Conservation (phyloP, 2,888 invertebrate species). For the Cephus pulcher region DNA sequence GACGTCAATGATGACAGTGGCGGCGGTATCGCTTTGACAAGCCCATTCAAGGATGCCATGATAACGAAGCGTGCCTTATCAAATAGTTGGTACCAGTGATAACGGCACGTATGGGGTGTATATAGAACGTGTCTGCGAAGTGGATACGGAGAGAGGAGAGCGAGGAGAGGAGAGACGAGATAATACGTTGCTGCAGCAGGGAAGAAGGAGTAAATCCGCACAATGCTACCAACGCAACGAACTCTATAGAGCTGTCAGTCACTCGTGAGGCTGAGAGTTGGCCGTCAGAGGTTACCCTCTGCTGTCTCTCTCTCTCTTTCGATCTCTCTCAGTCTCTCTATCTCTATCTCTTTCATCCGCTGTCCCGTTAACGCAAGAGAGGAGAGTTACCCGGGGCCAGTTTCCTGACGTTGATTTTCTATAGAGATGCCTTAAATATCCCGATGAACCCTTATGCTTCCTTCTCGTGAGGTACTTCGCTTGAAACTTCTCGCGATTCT, state of each 20-base stretch:
- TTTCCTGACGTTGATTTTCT: conserved; percentile 51
- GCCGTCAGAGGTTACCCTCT: conserved; percentile 42
- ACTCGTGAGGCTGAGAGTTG: conserved; percentile 41
- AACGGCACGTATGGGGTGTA: neutral
- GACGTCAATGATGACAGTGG: neutral
- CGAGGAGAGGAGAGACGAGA: neutral
- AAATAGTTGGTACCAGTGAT: neutral
- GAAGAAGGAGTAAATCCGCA: conserved; percentile 44
- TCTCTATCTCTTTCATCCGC: conserved; percentile 2
- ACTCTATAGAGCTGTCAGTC: conserved; percentile 64
- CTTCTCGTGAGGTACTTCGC: neutral
- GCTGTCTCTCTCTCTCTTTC: conserved; percentile 14
- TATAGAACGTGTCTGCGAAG: neutral
- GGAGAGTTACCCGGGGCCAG: conserved; percentile 18
- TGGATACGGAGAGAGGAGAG: neutral
- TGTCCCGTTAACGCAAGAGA: conserved; percentile 15
- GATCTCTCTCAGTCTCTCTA: neutral
- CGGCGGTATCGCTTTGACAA: neutral
- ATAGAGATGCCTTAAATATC: conserved; percentile 44
- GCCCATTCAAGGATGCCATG: neutral
- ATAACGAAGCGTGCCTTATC: neutral
- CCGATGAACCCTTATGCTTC: conserved; percentile 2
- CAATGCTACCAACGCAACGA: conserved; percentile 61
- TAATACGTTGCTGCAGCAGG: conserved; percentile 6
- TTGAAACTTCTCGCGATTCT: neutral